Base-by-base conservation (phyloP, 2,113 vertebrate genomes). In the Leucopternis melanops region DNA sequence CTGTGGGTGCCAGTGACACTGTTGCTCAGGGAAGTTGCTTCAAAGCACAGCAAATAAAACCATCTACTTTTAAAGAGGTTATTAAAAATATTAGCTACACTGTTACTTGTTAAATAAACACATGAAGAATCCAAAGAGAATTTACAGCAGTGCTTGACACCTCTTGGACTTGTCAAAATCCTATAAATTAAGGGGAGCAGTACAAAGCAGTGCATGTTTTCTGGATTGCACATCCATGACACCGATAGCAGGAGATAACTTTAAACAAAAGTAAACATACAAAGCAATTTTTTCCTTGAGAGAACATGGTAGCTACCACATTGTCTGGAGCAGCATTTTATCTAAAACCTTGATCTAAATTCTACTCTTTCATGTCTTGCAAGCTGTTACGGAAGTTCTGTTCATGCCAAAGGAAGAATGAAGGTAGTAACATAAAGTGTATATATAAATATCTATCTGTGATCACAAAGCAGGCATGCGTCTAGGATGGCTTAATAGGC, bases 161-260 rank as follows among this genome's bases (percentile, higher is more conserved):
- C 80, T 95, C 86, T 92, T 88, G 71, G 71, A 40, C 55, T 54
- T 91, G 75, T 84, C 87, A 92, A 71, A 91, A 70, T 49, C 6
- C 2, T 21, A 3, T 45, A 7, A 73, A 66, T 91, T n/a, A 65
- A 73, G 61, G 36, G 65, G 34, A 57, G 47, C 59, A 27, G 27
- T 38, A 29, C 38, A 34, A 38, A 50, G 45, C 36, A 38, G 36
- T 6, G 3, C 0, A 0, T 59, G 13, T 69, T 69, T 57, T n/a
- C 69, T 70, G 62, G 22, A 23, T 47, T 77, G 54, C 27, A 6
- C 79, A 67, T 85, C 50, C 47, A 61, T n/a, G 57, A 16, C 16
- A 67, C 52, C 52, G 66, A 14, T 16, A 23, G 11, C 5, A 66
- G 49, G 44, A 83, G 80, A 8, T 25, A 27, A 52, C 16, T 75